Percentiles rank a stretch among this genome's conserved stretches.
These are phyloP conservation scores for Dendrophyllia cribrosa DNA, from an alignment of 64 coral and sea anemone genomes.

Conservation along the genomic window DNA sequence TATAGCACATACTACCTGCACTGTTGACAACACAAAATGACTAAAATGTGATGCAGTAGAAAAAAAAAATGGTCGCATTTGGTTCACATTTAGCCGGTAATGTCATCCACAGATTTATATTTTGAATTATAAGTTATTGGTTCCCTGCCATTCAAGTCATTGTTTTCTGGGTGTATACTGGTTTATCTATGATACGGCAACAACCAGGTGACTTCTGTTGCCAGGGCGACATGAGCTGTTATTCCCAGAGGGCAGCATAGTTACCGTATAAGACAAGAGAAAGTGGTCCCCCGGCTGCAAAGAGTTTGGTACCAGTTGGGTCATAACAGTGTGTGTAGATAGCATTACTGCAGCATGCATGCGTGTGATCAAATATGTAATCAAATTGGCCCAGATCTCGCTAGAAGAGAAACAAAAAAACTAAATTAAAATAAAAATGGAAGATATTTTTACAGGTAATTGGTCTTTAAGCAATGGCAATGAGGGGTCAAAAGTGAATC, in stretches of 20 bases:
- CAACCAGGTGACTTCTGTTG: neutral
- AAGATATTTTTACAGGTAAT: too few species aligned
- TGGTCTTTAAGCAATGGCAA: too few species aligned
- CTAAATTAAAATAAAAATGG: neutral
- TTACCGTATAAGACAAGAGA: slow-evolving; percentile 90
- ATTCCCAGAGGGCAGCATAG: slow-evolving; percentile 96
- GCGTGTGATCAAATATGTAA: slow-evolving; percentile 56
- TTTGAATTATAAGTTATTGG: too few species aligned
- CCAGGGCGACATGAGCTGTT: neutral
- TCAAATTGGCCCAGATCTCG: slow-evolving; percentile 48
- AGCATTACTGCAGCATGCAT: slow-evolving; percentile 83
- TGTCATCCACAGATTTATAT: too few species aligned
- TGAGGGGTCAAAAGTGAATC: too few species aligned
- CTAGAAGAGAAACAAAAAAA: slow-evolving; percentile 14
- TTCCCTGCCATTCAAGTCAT: too few species aligned
- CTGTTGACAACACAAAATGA: too few species aligned
- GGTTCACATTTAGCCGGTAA: too few species aligned
- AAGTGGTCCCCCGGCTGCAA: slow-evolving; percentile 91
- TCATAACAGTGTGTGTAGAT: slow-evolving; percentile 99
- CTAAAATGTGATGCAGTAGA: too few species aligned
- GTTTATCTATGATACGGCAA: neutral
- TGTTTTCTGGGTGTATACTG: neutral
- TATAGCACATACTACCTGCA: too few species aligned
- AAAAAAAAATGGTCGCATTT: too few species aligned
- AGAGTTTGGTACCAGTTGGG: slow-evolving; percentile 86